phyloP scores from a whole-genome alignment of 2,888 invertebrate genomes.

The Apomyelois bistriatella region DNA sequence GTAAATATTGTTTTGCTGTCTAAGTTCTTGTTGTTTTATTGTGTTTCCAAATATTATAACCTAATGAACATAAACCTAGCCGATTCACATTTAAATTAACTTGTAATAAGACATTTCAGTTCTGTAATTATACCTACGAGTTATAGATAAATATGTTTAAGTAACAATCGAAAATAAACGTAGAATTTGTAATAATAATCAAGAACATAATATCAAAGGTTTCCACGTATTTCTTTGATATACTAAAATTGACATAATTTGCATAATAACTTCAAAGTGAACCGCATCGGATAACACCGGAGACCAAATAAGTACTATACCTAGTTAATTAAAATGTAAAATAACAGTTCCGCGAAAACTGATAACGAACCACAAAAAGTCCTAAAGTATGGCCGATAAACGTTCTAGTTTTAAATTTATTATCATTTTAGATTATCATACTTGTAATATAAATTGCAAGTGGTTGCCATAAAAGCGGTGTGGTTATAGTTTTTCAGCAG shows the following conservation, averaged over 20 bases:
- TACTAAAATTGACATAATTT: conserved; percentile 13
- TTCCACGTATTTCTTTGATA: background rate
- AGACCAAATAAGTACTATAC: conserved; percentile 36
- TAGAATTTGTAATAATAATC: no score
- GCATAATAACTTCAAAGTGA: conserved; percentile 25
- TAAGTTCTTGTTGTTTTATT: no score
- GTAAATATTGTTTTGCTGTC: no score
- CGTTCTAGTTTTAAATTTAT: conserved; percentile 55
- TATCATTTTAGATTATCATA: conserved; percentile 62
- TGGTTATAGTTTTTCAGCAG: conserved; percentile 59
- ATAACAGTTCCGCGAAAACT: conserved; percentile 52
- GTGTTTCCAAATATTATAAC: no score
- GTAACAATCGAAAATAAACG: no score
- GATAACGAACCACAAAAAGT: conserved; percentile 44
- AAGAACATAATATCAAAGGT: no score
- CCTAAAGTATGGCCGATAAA: conserved; percentile 58
- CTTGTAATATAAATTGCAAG: conserved; percentile 53
- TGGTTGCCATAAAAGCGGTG: conserved; percentile 45
- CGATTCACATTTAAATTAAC: no score
- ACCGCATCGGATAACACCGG: conserved; percentile 41
- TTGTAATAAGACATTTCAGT: no score
- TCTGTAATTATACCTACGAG: no score
- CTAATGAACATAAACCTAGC: no score
- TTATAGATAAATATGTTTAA: no score
- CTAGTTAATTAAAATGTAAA: conserved; percentile 37